Conservation (phyloP, 2,113 vertebrate genomes). For the Chaetodon trifascialis region DNA sequence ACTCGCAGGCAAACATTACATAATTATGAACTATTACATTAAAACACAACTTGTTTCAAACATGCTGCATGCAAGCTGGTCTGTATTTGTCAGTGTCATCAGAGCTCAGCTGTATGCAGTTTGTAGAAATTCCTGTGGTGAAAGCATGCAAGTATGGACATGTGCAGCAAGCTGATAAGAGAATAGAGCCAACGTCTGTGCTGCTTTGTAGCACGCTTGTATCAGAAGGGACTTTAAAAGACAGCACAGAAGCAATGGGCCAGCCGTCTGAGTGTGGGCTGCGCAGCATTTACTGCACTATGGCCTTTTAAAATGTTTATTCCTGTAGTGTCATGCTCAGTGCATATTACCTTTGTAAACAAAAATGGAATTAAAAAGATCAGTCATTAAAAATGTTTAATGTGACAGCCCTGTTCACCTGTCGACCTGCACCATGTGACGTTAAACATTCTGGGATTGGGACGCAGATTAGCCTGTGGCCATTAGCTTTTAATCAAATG, state of each 20-base stretch:
- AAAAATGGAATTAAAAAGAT: not conserved
- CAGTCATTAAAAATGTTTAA: not conserved
- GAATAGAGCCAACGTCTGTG: slow-evolving; percentile 47
- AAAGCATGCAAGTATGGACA: slow-evolving; percentile 57
- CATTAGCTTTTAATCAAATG: not conserved
- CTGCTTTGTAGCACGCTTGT: slow-evolving; percentile 29
- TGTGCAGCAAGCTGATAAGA: slow-evolving; percentile 68
- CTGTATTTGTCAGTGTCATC: not conserved
- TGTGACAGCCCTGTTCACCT: not conserved
- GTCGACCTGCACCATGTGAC: not conserved
- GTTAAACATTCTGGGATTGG: not conserved
- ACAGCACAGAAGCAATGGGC: not conserved
- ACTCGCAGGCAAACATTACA: slow-evolving; percentile 2
- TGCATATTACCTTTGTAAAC: not conserved
- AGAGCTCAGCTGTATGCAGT: slow-evolving; percentile 33
- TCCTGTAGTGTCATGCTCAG: not conserved
- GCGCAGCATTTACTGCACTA: no score
- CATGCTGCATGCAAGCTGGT: slow-evolving; percentile 10
- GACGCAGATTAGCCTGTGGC: not conserved
- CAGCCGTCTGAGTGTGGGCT: not conserved
- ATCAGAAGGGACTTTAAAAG: slow-evolving; percentile 23
- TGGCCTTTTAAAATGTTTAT: not conserved
- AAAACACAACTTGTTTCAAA: slow-evolving; percentile 29
- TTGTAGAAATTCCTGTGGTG: slow-evolving; percentile 51
- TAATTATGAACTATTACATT: not conserved